phyloP scores from a whole-genome alignment of 2,797 vertebrate species.

The Tauraco hartlaubi region DNA sequence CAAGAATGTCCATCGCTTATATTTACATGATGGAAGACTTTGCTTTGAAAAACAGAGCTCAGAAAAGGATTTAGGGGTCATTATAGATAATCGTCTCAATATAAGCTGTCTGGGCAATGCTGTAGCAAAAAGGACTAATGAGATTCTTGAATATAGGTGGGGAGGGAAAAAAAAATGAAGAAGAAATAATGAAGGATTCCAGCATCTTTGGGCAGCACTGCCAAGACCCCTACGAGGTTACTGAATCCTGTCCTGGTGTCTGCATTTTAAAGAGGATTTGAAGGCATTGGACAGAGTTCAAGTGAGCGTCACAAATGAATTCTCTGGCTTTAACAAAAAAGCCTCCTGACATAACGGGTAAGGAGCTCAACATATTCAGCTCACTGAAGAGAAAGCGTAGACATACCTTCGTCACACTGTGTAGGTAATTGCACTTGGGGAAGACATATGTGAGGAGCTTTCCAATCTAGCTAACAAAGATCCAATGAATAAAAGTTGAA shows the following conservation, averaged over 20 bases:
- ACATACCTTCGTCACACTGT: not conserved
- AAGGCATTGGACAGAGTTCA: slow-evolving; percentile 35
- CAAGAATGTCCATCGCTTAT: not conserved
- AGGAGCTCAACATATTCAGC: not conserved
- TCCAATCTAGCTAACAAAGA: not conserved
- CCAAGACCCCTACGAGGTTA: slow-evolving; percentile 3
- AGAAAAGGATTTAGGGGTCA: slow-evolving; percentile 54
- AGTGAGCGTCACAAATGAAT: not conserved
- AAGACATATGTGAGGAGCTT: not conserved
- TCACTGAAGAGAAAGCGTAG: not conserved
- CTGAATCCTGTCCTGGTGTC: slow-evolving; percentile 1
- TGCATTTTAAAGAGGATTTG: slow-evolving; percentile 53
- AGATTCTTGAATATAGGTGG: slow-evolving; percentile 1
- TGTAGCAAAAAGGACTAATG: slow-evolving; percentile 50
- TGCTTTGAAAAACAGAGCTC: slow-evolving; percentile 48
- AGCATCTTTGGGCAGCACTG: not conserved
- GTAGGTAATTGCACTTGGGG: not conserved
- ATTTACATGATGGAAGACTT: not conserved
- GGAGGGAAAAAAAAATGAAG: not conserved
- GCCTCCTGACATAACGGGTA: not conserved
- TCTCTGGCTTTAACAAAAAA: slow-evolving; percentile 10
- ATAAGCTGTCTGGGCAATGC: slow-evolving; percentile 66
- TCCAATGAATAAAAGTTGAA: not conserved
- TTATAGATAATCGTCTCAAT: slow-evolving; percentile 55
- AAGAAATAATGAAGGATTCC: slow-evolving; percentile 43